These are phyloP conservation scores for Sitta carolinensis DNA, from an alignment of 2,797 vertebrate genomes.

Conservation along the genomic window DNA sequence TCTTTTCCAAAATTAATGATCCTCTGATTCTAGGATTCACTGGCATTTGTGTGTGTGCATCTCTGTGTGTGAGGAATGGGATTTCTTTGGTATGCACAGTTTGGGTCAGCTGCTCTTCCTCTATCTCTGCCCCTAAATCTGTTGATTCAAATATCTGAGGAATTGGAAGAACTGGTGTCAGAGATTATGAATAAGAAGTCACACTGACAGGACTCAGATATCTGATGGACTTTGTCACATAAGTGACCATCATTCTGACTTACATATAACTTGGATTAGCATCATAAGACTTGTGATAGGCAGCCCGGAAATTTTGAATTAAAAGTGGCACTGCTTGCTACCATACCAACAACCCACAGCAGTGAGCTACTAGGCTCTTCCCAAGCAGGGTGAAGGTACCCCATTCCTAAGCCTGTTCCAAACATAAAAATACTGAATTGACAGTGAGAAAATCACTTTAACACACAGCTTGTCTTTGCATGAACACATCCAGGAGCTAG, in stretches of 20 bases:
- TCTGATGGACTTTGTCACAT: not conserved
- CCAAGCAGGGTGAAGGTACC: not conserved
- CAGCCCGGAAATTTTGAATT: not conserved
- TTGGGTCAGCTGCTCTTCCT: not conserved
- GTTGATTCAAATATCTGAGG: not conserved
- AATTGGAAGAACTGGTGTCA: not conserved
- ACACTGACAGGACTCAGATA: not conserved
- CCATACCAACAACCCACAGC: not conserved
- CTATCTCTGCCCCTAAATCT: not conserved
- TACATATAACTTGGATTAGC: not conserved
- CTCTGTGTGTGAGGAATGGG: not conserved
- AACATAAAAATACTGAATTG: not conserved
- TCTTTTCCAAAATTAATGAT: not conserved
- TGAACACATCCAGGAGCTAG: not conserved
- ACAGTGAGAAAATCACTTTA: not conserved
- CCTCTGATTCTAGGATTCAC: not conserved
- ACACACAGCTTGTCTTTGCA: not conserved
- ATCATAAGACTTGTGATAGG: not conserved
- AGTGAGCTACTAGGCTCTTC: not conserved
- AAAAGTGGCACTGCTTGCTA: not conserved
- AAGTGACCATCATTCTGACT: not conserved
- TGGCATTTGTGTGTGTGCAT: not conserved
- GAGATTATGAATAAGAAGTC: not conserved
- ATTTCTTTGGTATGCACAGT: not conserved
- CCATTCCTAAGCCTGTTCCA: not conserved